A percentile compares a stretch with the other conserved stretches of the same genome.
These are phyloP conservation scores for Lepidostoma basale DNA, from an alignment of 1,140 invertebrate species.

Conservation along the genomic window DNA sequence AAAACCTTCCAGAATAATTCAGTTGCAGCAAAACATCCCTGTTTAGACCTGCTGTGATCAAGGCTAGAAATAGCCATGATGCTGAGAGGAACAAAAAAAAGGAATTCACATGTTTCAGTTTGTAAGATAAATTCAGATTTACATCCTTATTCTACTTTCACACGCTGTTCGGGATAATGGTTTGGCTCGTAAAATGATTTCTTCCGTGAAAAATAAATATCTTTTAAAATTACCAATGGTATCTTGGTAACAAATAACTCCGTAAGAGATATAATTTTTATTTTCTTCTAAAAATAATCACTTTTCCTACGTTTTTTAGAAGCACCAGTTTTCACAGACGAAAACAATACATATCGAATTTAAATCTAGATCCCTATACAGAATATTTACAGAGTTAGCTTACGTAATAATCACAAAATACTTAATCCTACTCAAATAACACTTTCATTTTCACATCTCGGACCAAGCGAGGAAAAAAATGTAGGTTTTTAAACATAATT, in stretches of 20 bases:
- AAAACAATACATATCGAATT: conserved; percentile 16
- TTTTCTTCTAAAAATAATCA: conserved; percentile 14
- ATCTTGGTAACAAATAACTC: background rate
- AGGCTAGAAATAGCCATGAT: no score
- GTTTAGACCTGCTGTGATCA: no score
- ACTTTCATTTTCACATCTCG: background rate
- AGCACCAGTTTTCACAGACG: conserved; percentile 14
- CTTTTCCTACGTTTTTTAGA: conserved; percentile 1
- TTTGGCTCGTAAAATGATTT: no score
- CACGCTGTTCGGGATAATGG: no score
- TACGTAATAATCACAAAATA: background rate
- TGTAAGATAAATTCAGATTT: no score
- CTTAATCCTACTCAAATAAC: background rate
- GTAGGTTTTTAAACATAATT: background rate
- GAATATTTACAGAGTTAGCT: background rate
- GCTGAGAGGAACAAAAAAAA: no score
- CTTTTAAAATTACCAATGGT: background rate
- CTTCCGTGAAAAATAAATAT: no score
- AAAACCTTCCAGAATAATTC: no score
- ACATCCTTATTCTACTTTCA: no score
- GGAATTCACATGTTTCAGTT: no score
- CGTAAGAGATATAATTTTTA: background rate
- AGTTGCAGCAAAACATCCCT: no score
- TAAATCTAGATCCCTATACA: background rate
- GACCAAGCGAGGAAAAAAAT: background rate